Percentiles rank a stretch among this genome's conserved stretches.
Conservation (phyloP, 2,888 invertebrate species). For the Acronicta leporina region DNA sequence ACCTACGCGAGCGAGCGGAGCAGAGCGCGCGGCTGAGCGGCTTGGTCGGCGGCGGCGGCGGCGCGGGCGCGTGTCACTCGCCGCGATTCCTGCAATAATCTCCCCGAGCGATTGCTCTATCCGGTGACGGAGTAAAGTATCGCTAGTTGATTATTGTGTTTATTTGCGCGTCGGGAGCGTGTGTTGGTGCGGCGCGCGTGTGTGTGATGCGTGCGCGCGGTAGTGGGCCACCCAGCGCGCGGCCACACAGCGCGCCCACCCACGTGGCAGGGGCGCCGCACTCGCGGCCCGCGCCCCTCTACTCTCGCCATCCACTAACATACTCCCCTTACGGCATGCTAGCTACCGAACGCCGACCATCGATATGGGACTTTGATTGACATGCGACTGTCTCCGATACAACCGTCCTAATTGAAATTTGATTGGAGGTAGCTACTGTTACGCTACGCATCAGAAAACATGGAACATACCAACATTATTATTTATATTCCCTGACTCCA, state of each 20-base stretch:
- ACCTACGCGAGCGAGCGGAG: constrained; percentile 40
- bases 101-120: constrained; percentile 85
- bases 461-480: constrained; percentile 27
- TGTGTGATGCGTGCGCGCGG: constrained; percentile 81
- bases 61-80: constrained; percentile 78
- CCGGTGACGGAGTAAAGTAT: constrained; percentile 88
- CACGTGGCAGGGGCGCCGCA: constrained; percentile 84
- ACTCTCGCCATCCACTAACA: constrained; percentile 50
- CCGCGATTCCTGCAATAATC: constrained; percentile 79
- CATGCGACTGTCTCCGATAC: constrained; percentile 71
- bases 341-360: constrained; percentile 54
- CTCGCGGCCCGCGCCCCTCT: constrained; percentile 75
- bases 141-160: constrained; percentile 88
- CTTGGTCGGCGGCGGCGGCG: constrained; percentile 38
- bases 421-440: constrained; percentile 60
- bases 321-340: constrained; percentile 51
- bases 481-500: constrained; percentile 27
- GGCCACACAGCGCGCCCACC: constrained; percentile 88
- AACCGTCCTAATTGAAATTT: constrained; percentile 66
- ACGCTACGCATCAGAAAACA: constrained; percentile 34
- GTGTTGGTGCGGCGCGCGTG: constrained; percentile 78
- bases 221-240: constrained; percentile 87
- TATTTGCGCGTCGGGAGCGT: constrained; percentile 82
- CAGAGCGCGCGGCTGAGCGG: constrained; percentile 21
- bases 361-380: constrained; percentile 71